Evolutionary conservation across 2,888 invertebrate species (phyloP).

Genomic region (Drosophila dives): DNA sequence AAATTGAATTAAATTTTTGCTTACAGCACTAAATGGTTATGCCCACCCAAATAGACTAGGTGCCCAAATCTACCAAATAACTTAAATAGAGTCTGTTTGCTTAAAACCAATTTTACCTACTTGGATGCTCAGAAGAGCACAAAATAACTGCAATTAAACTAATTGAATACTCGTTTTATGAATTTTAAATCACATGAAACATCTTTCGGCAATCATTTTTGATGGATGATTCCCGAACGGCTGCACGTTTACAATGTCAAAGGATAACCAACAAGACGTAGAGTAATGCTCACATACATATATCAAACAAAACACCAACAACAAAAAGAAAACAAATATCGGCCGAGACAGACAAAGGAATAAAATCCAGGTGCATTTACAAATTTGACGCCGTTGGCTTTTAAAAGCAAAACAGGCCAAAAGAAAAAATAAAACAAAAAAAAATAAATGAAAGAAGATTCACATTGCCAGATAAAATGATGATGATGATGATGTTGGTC

Average conservation of each 20-base stretch:
- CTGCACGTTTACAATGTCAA: slow-evolving; percentile 70
- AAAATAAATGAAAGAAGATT: slow-evolving; percentile 60
- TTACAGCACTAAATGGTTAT: not conserved
- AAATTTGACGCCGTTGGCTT: slow-evolving; percentile 80
- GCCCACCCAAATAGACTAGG: slow-evolving; percentile 9
- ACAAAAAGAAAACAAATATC: slow-evolving; percentile 66
- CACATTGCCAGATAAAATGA: slow-evolving; percentile 75
- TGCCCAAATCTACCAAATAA: not conserved
- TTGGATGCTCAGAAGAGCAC: slow-evolving; percentile 17
- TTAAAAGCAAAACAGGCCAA: slow-evolving; percentile 67
- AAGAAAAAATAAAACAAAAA: slow-evolving; percentile 55
- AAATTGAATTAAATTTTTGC: not conserved
- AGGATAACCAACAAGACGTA: slow-evolving; percentile 67
- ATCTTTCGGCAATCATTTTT: slow-evolving; percentile 80
- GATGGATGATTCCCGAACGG: slow-evolving; percentile 74
- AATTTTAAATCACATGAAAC: slow-evolving; percentile 76
- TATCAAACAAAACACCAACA: slow-evolving; percentile 26
- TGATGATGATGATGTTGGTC: slow-evolving; percentile 66
- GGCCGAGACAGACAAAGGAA: slow-evolving; percentile 56
- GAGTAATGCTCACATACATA: slow-evolving; percentile 60
- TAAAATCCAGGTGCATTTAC: slow-evolving; percentile 80
- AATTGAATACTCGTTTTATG: slow-evolving; percentile 72
- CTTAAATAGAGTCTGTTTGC: slow-evolving; percentile 6
- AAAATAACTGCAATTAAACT: slow-evolving; percentile 72
- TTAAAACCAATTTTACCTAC: slow-evolving; percentile 61